Conservation (phyloP, 2,888 invertebrate species). For the Perizoma flavofasciatum region DNA sequence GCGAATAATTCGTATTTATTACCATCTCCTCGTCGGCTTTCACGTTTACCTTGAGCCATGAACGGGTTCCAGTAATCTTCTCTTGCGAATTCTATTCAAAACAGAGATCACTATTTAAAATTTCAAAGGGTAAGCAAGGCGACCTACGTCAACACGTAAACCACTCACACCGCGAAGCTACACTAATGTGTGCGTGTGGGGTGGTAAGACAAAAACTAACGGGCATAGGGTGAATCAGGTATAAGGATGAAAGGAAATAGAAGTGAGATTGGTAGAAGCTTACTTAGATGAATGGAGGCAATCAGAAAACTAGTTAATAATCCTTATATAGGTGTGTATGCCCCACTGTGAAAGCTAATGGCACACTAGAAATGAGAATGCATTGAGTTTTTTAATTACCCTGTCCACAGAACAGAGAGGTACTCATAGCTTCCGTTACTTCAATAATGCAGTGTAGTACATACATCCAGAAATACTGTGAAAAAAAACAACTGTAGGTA, state of each 20-base stretch:
- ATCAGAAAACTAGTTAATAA: too few species aligned
- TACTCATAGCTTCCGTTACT: too few species aligned
- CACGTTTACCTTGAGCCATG: conserved; percentile 72
- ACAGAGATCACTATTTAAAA: conserved; percentile 49
- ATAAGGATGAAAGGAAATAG: conserved; percentile 9
- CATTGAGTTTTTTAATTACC: too few species aligned
- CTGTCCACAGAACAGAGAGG: too few species aligned
- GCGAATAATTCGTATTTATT: conserved; percentile 75
- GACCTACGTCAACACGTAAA: conserved; percentile 33
- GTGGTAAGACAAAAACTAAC: conserved; percentile 1
- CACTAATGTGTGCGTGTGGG: background rate
- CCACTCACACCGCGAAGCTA: conserved; percentile 3
- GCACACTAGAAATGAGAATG: too few species aligned
- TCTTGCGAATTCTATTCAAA: conserved; percentile 46
- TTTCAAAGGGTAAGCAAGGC: conserved; percentile 40
- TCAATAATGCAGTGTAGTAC: too few species aligned
- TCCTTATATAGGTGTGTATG: too few species aligned
- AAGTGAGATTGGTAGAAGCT: conserved; percentile 11
- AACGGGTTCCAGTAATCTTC: conserved; percentile 70
- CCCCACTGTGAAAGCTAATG: too few species aligned
- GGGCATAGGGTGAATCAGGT: conserved; percentile 9
- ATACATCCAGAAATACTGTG: too few species aligned
- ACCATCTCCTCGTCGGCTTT: conserved; percentile 61
- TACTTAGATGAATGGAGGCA: background rate
- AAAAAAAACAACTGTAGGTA: too few species aligned